These are phyloP conservation scores for Portunus trituberculatus DNA, from an alignment of 1,140 invertebrate genomes.

Conservation along the genomic window DNA sequence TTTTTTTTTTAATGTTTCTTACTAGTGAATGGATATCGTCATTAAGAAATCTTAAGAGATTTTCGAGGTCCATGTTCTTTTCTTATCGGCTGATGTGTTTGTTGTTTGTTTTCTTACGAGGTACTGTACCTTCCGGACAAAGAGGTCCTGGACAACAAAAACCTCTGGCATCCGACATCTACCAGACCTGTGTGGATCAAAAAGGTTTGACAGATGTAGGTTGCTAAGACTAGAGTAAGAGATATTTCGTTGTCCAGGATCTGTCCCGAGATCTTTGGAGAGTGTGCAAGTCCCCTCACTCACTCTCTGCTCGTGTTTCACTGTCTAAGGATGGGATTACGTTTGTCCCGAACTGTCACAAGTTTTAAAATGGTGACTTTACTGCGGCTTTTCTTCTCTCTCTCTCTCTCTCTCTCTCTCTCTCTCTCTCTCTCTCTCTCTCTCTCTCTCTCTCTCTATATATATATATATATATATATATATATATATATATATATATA, in stretches of 20 bases:
- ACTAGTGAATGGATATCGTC: not conserved
- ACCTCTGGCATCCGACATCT: not conserved
- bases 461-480: not conserved
- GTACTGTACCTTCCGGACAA: not conserved
- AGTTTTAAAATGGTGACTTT: not conserved
- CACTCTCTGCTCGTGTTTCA: too few species aligned
- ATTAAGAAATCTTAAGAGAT: not conserved
- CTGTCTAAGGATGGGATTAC: too few species aligned
- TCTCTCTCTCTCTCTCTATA: not conserved
- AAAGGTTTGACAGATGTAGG: too few species aligned
- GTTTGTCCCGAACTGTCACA: not conserved
- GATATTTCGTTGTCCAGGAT: not conserved
- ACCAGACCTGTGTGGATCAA: not conserved
- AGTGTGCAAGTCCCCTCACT: too few species aligned
- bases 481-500: not conserved
- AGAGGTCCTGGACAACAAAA: not conserved
- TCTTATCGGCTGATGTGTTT: too few species aligned
- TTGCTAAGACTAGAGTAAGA: not conserved
- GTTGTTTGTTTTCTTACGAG: too few species aligned
- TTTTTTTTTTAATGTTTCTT: conserved; percentile 42
- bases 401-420: too few species aligned
- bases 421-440: too few species aligned
- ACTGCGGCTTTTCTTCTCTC: too few species aligned
- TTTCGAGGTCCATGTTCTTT: not conserved
- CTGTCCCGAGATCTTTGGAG: not conserved